Base-by-base conservation (phyloP, 30 jellyfish, hydroid and myxozoan genomes). In the Aurelia coerulea region DNA sequence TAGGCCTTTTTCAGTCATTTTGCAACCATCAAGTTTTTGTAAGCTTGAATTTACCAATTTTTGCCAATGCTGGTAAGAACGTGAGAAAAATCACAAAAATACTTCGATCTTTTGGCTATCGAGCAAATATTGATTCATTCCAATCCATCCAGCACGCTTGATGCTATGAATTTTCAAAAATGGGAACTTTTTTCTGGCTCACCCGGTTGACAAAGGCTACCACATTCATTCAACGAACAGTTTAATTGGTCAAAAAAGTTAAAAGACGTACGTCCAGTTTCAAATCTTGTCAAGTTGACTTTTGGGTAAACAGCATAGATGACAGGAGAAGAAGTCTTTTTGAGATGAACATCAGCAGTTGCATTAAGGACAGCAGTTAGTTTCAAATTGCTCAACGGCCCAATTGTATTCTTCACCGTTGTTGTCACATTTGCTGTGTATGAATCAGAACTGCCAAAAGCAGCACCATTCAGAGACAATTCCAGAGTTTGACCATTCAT, bases 251-350 rank as follows among this genome's bases (percentile, higher is more conserved):
- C 29, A 23, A 74, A 53, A 41, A 19, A n/a, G 56, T 16, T 16
- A 17, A 13, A 3, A n/a, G 8, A 31, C 89, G 15, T 78, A 90
- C 97, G 79, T 7, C 87, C 83, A 7, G 32, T 46, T 3, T 65
- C 18, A 4, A 56, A 13, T 62, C 89, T 68, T 17, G 96, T 78
- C 29, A 91, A 65, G 73, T 91, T 91, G 79, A 92, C 98, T 39
- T 65, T 78, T 2, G 98, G 98, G 78, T 78, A 92, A 58, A 92
- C 98, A 17, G 92, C 96, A 63, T 71, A 87, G 32, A 92, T 88
- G 12, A 77, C 81, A 3, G 98, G 98, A 15, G 78, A 14, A 0
- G 98, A 86, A 1, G 73, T 73, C 16, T 18, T 65, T 14, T 68
- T 73, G 42, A 74, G 19, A 39, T 56, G 59, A 76, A 52, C 86